Evolutionary conservation across 2,888 invertebrate species (phyloP).

Genomic region (Stictocephala bisonia): DNA sequence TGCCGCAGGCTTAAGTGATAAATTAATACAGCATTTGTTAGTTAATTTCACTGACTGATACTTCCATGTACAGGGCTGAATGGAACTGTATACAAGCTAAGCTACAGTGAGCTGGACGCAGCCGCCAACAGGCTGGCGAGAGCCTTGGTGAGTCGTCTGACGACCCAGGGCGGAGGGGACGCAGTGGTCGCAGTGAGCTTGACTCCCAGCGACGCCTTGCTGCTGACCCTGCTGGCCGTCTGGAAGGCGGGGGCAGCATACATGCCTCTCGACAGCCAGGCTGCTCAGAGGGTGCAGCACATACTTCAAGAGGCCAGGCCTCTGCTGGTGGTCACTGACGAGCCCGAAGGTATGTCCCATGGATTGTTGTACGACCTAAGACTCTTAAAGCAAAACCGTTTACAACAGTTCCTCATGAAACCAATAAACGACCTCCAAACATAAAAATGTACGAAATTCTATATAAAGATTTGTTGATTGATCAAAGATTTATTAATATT

Average conservation of each 20-base stretch:
- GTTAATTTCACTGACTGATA: constrained; percentile 60
- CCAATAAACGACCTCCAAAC: no score
- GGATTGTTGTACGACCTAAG: no score
- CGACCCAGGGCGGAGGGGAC: constrained; percentile 74
- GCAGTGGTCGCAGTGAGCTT: constrained; percentile 82
- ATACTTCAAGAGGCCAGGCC: constrained; percentile 82
- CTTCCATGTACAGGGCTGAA: constrained; percentile 1
- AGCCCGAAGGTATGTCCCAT: constrained; percentile 69
- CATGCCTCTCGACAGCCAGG: constrained; percentile 80
- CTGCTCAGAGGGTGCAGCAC: constrained; percentile 79
- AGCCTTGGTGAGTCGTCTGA: constrained; percentile 66
- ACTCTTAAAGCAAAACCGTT: no score
- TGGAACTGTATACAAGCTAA: constrained; percentile 59
- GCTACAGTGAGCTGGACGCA: constrained; percentile 70
- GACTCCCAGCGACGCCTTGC: constrained; percentile 77
- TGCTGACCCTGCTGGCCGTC: constrained; percentile 76
- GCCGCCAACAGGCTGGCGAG: constrained; percentile 71
- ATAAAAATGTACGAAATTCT: no score
- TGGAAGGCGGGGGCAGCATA: constrained; percentile 89
- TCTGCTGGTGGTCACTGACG: constrained; percentile 75
- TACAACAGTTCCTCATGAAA: no score
- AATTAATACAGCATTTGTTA: constrained; percentile 8
- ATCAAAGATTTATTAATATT: no score
- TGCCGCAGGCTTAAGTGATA: constrained; percentile 14
- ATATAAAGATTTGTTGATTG: no score